These are phyloP conservation scores for Merodon equestris DNA, from an alignment of 2,888 invertebrate genomes.

Conservation along the genomic window DNA sequence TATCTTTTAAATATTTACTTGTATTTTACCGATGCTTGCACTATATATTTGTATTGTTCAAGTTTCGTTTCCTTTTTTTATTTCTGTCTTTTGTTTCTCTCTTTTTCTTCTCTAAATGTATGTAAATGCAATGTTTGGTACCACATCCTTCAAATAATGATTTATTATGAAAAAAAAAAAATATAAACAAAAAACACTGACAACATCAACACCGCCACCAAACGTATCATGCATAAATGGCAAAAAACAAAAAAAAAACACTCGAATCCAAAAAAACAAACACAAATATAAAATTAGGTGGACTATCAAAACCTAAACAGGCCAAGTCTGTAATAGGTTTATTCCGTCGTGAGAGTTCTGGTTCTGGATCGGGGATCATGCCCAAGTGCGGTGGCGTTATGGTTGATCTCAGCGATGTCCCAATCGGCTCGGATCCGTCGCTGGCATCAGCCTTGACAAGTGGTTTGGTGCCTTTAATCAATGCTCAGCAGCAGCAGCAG, in stretches of 20 bases:
- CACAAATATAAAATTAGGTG: constrained; percentile 81
- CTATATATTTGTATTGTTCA: constrained; percentile 63
- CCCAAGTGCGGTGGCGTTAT: constrained; percentile 79
- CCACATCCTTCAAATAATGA: constrained; percentile 51
- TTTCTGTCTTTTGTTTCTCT: constrained; percentile 53
- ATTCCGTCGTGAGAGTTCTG: constrained; percentile 90
- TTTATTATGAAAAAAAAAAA: constrained; percentile 21
- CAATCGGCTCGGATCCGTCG: constrained; percentile 81
- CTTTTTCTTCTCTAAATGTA: constrained; percentile 69
- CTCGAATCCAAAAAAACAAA: constrained; percentile 15
- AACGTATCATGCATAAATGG: constrained; percentile 13
- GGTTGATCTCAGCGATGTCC: constrained; percentile 71
- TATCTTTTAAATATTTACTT: constrained; percentile 1
- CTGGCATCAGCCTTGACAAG: constrained; percentile 77
- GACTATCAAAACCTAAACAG: constrained; percentile 91
- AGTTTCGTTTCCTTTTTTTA: constrained; percentile 50
- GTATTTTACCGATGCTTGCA: constrained; percentile 50
- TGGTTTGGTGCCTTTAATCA: constrained; percentile 79
- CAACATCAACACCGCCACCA: constrained; percentile 42
- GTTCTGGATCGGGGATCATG: constrained; percentile 82
- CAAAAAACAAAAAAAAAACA: constrained; percentile 49
- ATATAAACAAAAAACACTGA: constrained; percentile 53
- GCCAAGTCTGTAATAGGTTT: constrained; percentile 93
- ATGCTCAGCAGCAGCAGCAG: constrained; percentile 77
- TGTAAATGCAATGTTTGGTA: constrained; percentile 71